A percentile compares a stretch with the other conserved stretches of the same genome.
These are phyloP conservation scores for Dendrolimus kikuchii DNA, from an alignment of 1,140 invertebrate genomes.

Conservation along the genomic window DNA sequence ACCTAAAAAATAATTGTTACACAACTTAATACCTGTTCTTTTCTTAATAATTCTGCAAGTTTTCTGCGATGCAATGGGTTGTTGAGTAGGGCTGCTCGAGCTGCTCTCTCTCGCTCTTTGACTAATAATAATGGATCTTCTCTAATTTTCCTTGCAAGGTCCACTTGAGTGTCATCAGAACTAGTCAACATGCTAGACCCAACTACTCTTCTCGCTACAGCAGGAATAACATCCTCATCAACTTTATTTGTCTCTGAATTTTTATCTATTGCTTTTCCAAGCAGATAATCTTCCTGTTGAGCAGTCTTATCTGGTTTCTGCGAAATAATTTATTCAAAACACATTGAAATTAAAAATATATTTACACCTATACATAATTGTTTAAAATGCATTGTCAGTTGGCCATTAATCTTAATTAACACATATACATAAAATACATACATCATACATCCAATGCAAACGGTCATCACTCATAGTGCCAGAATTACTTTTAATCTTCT, in stretches of 20 bases:
- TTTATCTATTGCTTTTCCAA: slow-evolving; percentile 92
- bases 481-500: slow-evolving; percentile 74
- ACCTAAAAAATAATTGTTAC: no score
- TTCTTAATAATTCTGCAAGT: slow-evolving; percentile 82
- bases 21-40: slow-evolving; percentile 61
- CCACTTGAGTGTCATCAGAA: slow-evolving; percentile 79
- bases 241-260: slow-evolving; percentile 78
- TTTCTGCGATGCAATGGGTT: slow-evolving; percentile 94
- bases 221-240: slow-evolving; percentile 84
- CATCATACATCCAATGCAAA: slow-evolving; percentile 95
- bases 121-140: slow-evolving; percentile 93
- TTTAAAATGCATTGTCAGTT: no score
- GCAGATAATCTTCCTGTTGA: slow-evolving; percentile 90
- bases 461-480: slow-evolving; percentile 75
- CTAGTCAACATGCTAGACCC: slow-evolving; percentile 55
- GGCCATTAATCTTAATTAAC: neutral
- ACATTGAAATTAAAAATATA: no score
- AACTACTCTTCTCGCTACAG: slow-evolving; percentile 79
- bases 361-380: no score
- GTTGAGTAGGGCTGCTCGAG: slow-evolving; percentile 83
- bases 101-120: slow-evolving; percentile 89
- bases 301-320: slow-evolving; percentile 80
- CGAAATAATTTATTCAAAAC: slow-evolving; percentile 16
- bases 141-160: slow-evolving; percentile 86
- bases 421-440: slow-evolving; percentile 49